Base-by-base conservation (phyloP, 2,888 invertebrate species). In the Andrena camellia region DNA sequence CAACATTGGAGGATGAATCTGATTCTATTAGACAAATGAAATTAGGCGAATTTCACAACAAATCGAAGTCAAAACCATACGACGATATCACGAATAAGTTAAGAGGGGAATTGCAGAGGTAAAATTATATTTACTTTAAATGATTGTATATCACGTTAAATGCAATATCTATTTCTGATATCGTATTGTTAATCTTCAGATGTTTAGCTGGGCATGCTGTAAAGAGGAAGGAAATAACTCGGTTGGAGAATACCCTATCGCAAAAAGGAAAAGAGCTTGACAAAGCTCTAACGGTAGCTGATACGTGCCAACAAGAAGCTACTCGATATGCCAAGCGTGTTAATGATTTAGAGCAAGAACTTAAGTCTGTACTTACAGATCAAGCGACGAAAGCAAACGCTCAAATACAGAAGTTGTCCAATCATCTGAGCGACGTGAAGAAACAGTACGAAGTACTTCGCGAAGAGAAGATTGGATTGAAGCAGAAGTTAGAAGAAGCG, bases 211-310 rank as follows among this genome's bases (percentile, higher is more conserved):
- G 93, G 26, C 94, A 95, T 59, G 94, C 94, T 72, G 89, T 90
- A 1, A 95, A 95, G 84, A 93, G 95, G n/a, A 95, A 95, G 79
- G 95, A 95, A 86, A 95, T 95, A 54, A 94, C 94, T n/a, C 93
- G 93, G 59, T 86, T 95, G 31, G 94, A 95, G 78, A 93, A 94
- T 85, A 90, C 89, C 48, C 80, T 94, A 3, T 86, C 90, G 0
- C 93, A 93, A 73, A 94, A 92, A 81, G 94, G 95, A 80, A 87
- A 94, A 50, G 94, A 95, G 66, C 76, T 93, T 4, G 87, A 90
- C 1, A 92, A 93, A 81, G 92, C 92, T n/a, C 78, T 86, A 64
- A 81, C 73, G 42, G 73, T 88, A 42, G 86, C 88, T 4, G 89
- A 92, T 17, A 88, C 89, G n/a, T 91, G 90, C 79, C 90, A 86